Evolutionary conservation across 2,888 invertebrate species (phyloP), one percentile per base, ranked within the genome.

Genomic region (Cephus nigrinus): DNA sequence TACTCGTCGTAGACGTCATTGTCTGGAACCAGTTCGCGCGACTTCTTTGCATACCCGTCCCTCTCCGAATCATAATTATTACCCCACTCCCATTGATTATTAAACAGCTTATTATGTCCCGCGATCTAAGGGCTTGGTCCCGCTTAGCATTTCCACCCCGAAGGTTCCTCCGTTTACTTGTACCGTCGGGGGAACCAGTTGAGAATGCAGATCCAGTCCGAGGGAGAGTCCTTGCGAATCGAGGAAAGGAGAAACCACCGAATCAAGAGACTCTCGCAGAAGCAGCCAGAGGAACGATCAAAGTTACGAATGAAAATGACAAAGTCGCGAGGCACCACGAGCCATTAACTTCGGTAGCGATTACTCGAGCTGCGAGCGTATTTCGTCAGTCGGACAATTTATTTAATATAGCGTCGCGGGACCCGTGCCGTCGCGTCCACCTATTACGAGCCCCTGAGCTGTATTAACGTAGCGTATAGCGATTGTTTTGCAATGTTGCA

Each of bases 1-100:
- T 73, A 69, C 76, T 75, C 77, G 15, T n/a, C 35, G 75, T 76
- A 82, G 86, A 82, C 84, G 85, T 86, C 87, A 91, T 91, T 91
- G 91, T 91, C 88, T 88, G 89, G 88, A 91, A 91, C 91, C 90
- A 91, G 91, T 91, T 91, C 87, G 87, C 87, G 86, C 81, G 80
- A 78, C 88, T 88, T 82, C 83, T 91, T 90, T 88, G 90, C 91
- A 90, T 91, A 90, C 89, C 82, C 86, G 88, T 82, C 83, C 86
- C 84, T 84, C 81, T 83, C 86, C 87, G 86, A 88, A 88, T 88
- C 86, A 86, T 91, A 91, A 91, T 91, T 90, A 91, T 91, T 88
- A 85, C 76, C 82, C 84, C 85, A 83, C 86, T 84, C 86, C 85
- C 88, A 91, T 91, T 91, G 91, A 91, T 91, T 91, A 90, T 90